Evolutionary conservation across 2,888 invertebrate genomes (phyloP).

Genomic region (Stegana nigrithorax): DNA sequence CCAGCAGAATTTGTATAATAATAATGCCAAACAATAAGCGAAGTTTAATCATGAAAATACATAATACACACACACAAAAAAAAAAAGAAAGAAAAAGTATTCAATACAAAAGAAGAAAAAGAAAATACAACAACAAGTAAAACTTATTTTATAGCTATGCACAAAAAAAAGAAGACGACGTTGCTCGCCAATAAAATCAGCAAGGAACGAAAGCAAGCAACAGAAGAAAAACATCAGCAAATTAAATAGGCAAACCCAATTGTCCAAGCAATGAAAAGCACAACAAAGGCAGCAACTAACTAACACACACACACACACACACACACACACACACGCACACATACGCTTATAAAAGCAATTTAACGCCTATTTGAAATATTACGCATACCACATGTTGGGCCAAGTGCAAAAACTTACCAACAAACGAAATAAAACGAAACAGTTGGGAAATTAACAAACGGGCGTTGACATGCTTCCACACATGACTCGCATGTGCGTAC

Average conservation of each 20-base stretch:
- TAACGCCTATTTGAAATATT: slow-evolving; percentile 39
- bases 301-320: too few species aligned
- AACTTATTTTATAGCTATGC: not conserved
- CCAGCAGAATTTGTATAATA: slow-evolving; percentile 7
- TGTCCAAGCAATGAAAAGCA: too few species aligned
- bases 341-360: slow-evolving; percentile 25
- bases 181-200: too few species aligned
- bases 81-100: not conserved
- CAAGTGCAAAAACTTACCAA: slow-evolving; percentile 28
- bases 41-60: slow-evolving; percentile 13
- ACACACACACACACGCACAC: too few species aligned
- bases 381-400: slow-evolving; percentile 46
- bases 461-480: slow-evolving; percentile 30
- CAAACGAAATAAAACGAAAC: not conserved
- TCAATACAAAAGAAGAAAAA: not conserved
- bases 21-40: slow-evolving; percentile 1
- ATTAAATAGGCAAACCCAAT: too few species aligned
- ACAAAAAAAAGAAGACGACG: too few species aligned
- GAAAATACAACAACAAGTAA: not conserved
- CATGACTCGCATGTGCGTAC: too few species aligned
- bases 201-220: not conserved
- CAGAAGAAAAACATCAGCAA: too few species aligned
- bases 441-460: not conserved
- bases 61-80: slow-evolving; percentile 24
- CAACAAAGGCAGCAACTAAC: too few species aligned